Percentiles rank a stretch among this genome's conserved stretches.
phyloP scores from a whole-genome alignment of 2,797 vertebrate species.

The Cichlasoma orientale region DNA sequence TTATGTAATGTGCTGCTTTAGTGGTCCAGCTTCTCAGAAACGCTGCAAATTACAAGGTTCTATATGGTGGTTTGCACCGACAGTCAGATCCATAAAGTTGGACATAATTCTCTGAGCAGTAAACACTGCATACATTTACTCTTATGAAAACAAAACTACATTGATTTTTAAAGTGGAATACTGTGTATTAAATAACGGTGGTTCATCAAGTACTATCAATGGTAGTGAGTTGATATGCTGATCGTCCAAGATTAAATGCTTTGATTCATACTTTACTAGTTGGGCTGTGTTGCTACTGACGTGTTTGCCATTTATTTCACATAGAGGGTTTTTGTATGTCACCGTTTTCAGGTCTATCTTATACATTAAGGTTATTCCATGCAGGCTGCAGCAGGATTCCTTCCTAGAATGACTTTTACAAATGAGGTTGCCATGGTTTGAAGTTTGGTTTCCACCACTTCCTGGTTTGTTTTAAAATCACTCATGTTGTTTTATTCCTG shows the following conservation, averaged over 20 bases:
- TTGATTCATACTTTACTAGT: neutral
- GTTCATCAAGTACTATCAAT: conserved; percentile 26
- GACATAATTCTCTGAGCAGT: neutral
- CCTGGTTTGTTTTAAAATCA: neutral
- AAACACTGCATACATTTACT: neutral
- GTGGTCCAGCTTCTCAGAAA: conserved; percentile 11
- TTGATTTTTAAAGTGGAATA: conserved; percentile 24
- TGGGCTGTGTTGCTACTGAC: neutral
- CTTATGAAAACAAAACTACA: neutral
- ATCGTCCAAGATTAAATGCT: neutral
- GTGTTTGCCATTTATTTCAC: neutral
- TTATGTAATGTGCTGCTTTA: neutral
- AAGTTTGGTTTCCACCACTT: neutral
- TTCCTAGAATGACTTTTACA: neutral
- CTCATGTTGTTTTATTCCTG: neutral
- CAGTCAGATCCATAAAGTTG: neutral
- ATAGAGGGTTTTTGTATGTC: neutral
- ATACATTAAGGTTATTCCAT: neutral
- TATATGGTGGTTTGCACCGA: neutral
- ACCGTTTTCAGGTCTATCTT: neutral
- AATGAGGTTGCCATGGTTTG: neutral
- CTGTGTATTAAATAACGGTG: conserved; percentile 2
- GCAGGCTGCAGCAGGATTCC: neutral
- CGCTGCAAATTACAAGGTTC: conserved; percentile 16
- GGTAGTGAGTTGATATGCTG: conserved; percentile 3